These are phyloP conservation scores for Sakesphorus luctuosus DNA, from an alignment of 2,113 vertebrate genomes.

Conservation along the genomic window DNA sequence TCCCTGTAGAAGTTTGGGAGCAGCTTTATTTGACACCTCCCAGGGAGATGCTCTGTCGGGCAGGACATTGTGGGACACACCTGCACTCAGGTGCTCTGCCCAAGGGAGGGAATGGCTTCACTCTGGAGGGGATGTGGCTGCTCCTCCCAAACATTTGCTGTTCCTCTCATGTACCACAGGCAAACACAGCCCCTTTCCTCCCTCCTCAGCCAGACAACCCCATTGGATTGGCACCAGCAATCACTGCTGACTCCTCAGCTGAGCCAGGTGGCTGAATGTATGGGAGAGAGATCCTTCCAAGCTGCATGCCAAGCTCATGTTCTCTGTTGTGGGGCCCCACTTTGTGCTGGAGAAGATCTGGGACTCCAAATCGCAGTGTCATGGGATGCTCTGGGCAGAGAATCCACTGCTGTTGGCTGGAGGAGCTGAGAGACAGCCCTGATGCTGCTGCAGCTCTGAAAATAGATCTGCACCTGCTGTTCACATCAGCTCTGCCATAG, in stretches of 20 bases:
- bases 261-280: constrained; percentile 35
- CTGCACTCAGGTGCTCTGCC: background rate
- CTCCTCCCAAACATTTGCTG: background rate
- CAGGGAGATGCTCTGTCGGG: background rate
- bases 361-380: background rate
- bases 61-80: background rate
- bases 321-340: background rate
- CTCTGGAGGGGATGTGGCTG: background rate
- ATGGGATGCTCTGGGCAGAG: constrained; percentile 24
- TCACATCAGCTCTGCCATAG: background rate
- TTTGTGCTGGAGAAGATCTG: background rate
- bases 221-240: background rate
- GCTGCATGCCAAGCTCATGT: constrained; percentile 10
- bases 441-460: constrained; percentile 25
- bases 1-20: background rate
- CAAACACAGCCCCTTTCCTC: background rate
- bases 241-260: background rate
- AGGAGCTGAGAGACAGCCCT: background rate
- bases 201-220: background rate
- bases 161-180: background rate
- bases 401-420: constrained; percentile 20
- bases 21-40: background rate
- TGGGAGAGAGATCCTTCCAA: background rate
- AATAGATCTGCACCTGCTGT: constrained; percentile 49
- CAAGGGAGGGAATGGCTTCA: background rate